These are phyloP conservation scores for Pontoporia blainvillei DNA, from an alignment of 2,113 vertebrate species.

Conservation along the genomic window DNA sequence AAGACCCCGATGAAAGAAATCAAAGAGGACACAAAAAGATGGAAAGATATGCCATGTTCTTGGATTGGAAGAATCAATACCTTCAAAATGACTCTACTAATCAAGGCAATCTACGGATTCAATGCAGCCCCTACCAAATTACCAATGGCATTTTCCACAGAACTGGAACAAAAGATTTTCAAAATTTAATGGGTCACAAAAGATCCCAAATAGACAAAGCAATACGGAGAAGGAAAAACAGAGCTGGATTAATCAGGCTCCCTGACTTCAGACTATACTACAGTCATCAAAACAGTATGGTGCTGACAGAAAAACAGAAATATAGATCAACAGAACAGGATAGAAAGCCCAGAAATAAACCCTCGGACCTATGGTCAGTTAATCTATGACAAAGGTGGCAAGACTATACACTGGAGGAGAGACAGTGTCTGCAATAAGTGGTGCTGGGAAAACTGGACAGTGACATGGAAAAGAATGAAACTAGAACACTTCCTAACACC, in stretches of 20 bases:
- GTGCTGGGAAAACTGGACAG: background rate
- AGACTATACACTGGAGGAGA: background rate
- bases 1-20: background rate
- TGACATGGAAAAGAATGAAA: background rate
- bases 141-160: background rate
- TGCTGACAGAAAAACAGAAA: background rate
- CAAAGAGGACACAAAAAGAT: background rate
- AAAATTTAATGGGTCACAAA: too few species aligned
- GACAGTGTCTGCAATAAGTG: background rate
- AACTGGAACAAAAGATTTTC: background rate
- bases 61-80: background rate
- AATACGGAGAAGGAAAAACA: background rate
- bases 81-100: background rate
- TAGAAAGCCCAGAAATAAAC: background rate
- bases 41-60: background rate
- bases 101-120: background rate
- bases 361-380: background rate
- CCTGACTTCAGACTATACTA: background rate
- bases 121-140: background rate
- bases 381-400: background rate
- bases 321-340: background rate
- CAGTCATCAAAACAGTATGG: background rate
- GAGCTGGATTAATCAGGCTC: background rate
- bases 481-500: background rate
- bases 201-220: background rate